Percentiles rank a stretch among this genome's conserved stretches.
Conservation (phyloP, 1,140 invertebrate species). For the Vanessa tameamea region DNA sequence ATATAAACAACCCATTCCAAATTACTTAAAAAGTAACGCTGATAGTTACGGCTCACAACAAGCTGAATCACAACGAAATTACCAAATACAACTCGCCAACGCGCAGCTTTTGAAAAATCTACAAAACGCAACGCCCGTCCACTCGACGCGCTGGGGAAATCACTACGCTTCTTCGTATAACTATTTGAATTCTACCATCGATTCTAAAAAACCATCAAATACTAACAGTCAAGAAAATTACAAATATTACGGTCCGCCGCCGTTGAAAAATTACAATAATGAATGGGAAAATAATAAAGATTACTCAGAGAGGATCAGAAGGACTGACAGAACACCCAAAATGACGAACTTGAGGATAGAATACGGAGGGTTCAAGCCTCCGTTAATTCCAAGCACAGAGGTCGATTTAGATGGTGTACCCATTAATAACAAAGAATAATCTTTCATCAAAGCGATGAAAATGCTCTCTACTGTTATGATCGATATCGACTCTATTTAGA, state of each 20-base stretch:
- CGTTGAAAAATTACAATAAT: conserved; percentile 49
- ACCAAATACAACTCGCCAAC: conserved; percentile 45
- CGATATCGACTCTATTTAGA: background rate
- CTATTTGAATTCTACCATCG: conserved; percentile 52
- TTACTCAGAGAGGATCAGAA: conserved; percentile 56
- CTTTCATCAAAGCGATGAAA: background rate
- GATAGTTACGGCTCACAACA: conserved; percentile 31
- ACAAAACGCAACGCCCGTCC: conserved; percentile 42
- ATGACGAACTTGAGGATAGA: conserved; percentile 85
- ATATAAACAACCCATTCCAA: conserved; percentile 40
- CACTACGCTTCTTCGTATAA: conserved; percentile 63
- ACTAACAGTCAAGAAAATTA: conserved; percentile 45
- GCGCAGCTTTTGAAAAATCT: conserved; percentile 48
- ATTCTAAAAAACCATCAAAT: conserved; percentile 33
- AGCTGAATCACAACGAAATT: conserved; percentile 42
- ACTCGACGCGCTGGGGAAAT: conserved; percentile 61
- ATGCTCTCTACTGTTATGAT: background rate
- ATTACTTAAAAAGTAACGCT: conserved; percentile 26
- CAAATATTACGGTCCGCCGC: conserved; percentile 63
- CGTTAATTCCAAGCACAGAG: conserved; percentile 89
- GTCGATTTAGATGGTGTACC: conserved; percentile 86
- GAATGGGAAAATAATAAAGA: conserved; percentile 61
- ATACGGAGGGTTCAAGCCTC: conserved; percentile 91
- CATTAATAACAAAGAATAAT: conserved; percentile 65
- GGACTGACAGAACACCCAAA: conserved; percentile 81